A percentile compares a stretch with the other conserved stretches of the same genome.
These are phyloP conservation scores for Macrophya alboannulata DNA, from an alignment of 2,888 invertebrate species.

Conservation along the genomic window DNA sequence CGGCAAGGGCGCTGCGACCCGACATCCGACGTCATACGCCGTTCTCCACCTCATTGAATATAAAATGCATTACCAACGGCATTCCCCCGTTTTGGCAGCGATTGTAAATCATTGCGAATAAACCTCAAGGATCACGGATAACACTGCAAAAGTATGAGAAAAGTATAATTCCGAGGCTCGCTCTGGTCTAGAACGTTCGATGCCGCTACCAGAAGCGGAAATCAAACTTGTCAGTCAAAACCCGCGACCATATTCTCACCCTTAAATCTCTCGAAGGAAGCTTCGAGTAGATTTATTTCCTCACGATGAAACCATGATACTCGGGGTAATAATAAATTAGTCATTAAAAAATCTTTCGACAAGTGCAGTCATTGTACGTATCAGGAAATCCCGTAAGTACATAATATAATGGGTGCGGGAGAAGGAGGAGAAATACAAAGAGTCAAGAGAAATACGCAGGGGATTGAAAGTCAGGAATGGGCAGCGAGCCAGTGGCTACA, in stretches of 20 bases:
- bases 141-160: neutral
- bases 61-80: slow-evolving; percentile 60
- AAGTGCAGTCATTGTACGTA: neutral
- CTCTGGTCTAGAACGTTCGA: slow-evolving; percentile 57
- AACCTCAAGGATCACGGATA: slow-evolving; percentile 38
- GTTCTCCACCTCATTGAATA: slow-evolving; percentile 60
- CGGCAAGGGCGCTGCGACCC: slow-evolving; percentile 17
- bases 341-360: neutral
- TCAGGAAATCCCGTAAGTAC: neutral
- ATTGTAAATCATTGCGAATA: slow-evolving; percentile 56
- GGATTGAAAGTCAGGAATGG: slow-evolving; percentile 85
- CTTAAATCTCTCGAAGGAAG: slow-evolving; percentile 46
- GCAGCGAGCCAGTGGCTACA: slow-evolving; percentile 94
- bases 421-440: neutral
- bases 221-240: slow-evolving; percentile 67
- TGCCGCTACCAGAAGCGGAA: slow-evolving; percentile 62
- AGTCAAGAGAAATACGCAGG: neutral
- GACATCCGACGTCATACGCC: slow-evolving; percentile 20
- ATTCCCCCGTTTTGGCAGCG: slow-evolving; percentile 44
- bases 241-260: slow-evolving; percentile 38
- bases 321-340: neutral
- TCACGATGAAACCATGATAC: neutral
- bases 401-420: too few relatives aligned
- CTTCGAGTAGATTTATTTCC: neutral
- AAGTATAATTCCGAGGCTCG: slow-evolving; percentile 43